phyloP scores from a whole-genome alignment of 2,797 vertebrate genomes.

The Lagocephalus sceleratus region DNA sequence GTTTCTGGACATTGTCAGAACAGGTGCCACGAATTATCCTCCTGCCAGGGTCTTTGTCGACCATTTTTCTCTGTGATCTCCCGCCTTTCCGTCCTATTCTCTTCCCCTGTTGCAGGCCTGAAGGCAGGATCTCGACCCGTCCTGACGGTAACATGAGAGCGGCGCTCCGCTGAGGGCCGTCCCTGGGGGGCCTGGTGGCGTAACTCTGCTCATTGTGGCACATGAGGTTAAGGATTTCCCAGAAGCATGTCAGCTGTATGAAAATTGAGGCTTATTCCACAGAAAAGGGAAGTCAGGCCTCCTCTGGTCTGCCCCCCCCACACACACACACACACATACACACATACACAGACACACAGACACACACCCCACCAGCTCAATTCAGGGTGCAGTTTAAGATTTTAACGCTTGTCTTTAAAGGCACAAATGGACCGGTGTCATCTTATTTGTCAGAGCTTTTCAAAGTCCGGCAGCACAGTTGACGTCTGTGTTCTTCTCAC shows the following conservation, averaged over 20 bases:
- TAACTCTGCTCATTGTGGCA: constrained; percentile 17
- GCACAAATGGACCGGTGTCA: no score
- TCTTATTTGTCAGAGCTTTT: no score
- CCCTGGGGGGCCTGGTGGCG: constrained; percentile 17
- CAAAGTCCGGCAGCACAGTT: no score
- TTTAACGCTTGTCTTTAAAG: no score
- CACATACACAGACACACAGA: no score
- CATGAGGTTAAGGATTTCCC: constrained; percentile 27
- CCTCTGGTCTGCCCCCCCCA: no score
- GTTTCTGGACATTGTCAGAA: constrained; percentile 59
- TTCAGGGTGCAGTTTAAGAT: no score
- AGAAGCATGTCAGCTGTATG: constrained; percentile 52
- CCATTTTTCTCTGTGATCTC: constrained; percentile 27
- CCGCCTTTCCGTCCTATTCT: constrained; percentile 25
- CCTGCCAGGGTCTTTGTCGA: constrained; percentile 35
- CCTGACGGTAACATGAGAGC: constrained; percentile 29
- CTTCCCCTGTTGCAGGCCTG: constrained; percentile 23
- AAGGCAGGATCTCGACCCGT: constrained; percentile 36
- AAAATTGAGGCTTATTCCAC: constrained; percentile 25
- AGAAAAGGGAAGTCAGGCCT: constrained; percentile 51
- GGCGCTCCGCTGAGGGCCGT: not conserved
- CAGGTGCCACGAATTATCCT: constrained; percentile 64
- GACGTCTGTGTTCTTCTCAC: no score
- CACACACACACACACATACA: no score
- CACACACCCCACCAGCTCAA: no score